Base-by-base conservation (phyloP, 2,113 vertebrate genomes). In the Charadrius vociferus region DNA sequence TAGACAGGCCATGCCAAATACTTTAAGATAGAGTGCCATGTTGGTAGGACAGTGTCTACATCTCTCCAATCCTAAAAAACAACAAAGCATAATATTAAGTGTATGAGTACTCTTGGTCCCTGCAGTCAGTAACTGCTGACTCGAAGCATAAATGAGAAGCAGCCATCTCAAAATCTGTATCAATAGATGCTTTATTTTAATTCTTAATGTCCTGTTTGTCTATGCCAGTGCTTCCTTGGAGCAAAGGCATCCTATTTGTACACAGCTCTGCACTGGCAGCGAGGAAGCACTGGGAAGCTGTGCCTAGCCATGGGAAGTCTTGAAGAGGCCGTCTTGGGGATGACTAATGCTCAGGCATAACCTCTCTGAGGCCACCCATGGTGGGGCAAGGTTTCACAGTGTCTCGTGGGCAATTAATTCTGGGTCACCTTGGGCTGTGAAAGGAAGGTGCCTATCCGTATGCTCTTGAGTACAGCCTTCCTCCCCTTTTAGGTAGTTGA, bases 361-460 rank as follows among this genome's bases (percentile, higher is more conserved):
- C 5, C 7, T 34, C 34, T 78, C 68, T 47, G 61, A 81, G 16
- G 17, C 16, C 6, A 61, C 21, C 27, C 10, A 10, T 16, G 22
- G 9, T 0, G 3, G 24, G 53, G 12, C 2, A 8, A 89, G 18
- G 9, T 39, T 89, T 62, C 47, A 37, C 5, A 2, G 21, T 7
- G 29, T 37, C 39, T 66, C 4, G 6, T 0, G 10, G 23, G 18
- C n/a, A 56, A 36, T 26, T 27, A 78, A 39, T 79, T 89, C 53
- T 53, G 9, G 11, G n/a, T 30, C 34, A 68, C 10, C 2, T 8
- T n/a, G 10, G 9, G n/a, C 32, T 5, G 3, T 36, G 56, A 70
- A 43, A 81, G 14, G 16, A 59, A 81, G 34, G 3, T 32, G 26
- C 8, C 11, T 55, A 7, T 20, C 26, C 32, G 7, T 3, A 6